These are phyloP conservation scores for Oncorhynchus masou DNA, from an alignment of 2,113 vertebrate species.

Conservation along the genomic window DNA sequence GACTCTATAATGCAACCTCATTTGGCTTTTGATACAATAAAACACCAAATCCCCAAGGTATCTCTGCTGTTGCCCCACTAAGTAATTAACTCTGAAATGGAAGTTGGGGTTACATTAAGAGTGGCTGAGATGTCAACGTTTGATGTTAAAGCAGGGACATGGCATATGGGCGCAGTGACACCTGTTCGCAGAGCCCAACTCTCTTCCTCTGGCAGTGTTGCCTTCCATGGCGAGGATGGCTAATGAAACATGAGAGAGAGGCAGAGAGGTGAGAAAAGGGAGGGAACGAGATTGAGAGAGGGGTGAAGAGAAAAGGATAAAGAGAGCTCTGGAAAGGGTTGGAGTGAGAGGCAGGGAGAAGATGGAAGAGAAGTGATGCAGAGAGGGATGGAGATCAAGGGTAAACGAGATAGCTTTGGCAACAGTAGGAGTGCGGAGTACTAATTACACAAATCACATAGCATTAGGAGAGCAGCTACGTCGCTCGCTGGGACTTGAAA, in stretches of 20 bases:
- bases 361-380: neutral
- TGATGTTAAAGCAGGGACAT: too few species aligned
- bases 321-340: neutral
- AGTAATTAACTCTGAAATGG: too few species aligned
- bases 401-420: neutral
- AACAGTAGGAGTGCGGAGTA: neutral
- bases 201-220: neutral
- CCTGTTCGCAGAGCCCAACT: neutral
- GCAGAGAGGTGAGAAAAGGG: neutral
- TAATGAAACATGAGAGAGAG: neutral
- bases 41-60: neutral
- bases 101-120: too few species aligned
- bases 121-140: too few species aligned
- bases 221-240: neutral
- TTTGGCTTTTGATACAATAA: neutral
- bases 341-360: neutral
- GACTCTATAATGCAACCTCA: neutral
- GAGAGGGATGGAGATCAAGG: neutral
- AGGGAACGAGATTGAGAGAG: neutral
- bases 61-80: neutral
- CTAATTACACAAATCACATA: conserved; percentile 56
- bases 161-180: neutral
- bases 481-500: conserved; percentile 29
- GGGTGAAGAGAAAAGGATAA: neutral
- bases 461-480: conserved; percentile 46